Percentiles rank a stretch among this genome's conserved stretches.
Conservation (phyloP, 2,113 vertebrate genomes). For the Echinops telfairi region DNA sequence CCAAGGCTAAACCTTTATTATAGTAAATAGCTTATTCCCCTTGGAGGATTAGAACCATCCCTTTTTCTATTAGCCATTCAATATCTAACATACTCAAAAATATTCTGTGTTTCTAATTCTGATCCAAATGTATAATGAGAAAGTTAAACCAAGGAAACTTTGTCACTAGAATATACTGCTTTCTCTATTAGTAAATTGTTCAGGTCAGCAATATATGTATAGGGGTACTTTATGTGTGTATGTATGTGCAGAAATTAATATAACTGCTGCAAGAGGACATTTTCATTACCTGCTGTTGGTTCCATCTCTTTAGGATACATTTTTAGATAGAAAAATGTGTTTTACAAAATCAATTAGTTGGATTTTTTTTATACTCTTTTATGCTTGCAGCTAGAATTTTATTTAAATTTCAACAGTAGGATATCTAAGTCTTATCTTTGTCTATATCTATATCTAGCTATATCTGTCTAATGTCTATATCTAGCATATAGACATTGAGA, state of each 20-base stretch:
- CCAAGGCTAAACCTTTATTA: too few relatives aligned
- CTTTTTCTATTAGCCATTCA: too few relatives aligned
- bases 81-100: not conserved
- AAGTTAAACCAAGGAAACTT: not conserved
- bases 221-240: not conserved
- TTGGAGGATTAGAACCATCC: too few relatives aligned
- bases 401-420: constrained; percentile 35
- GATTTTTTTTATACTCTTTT: not conserved
- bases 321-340: not conserved
- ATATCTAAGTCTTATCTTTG: not conserved
- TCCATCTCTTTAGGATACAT: not conserved
- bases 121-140: not conserved
- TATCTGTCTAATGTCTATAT: too few relatives aligned
- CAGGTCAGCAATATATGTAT: not conserved
- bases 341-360: not conserved
- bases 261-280: not conserved
- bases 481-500: constrained; percentile 7
- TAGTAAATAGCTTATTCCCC: too few relatives aligned
- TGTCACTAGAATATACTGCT: not conserved
- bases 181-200: not conserved
- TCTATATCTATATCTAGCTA: too few relatives aligned
- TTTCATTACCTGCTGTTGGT: not conserved
- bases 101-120: not conserved
- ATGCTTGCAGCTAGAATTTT: not conserved
- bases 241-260: not conserved